A percentile compares a stretch with the other conserved stretches of the same genome.
phyloP scores from a whole-genome alignment of 2,888 invertebrate genomes.

The Eulithis prunata region DNA sequence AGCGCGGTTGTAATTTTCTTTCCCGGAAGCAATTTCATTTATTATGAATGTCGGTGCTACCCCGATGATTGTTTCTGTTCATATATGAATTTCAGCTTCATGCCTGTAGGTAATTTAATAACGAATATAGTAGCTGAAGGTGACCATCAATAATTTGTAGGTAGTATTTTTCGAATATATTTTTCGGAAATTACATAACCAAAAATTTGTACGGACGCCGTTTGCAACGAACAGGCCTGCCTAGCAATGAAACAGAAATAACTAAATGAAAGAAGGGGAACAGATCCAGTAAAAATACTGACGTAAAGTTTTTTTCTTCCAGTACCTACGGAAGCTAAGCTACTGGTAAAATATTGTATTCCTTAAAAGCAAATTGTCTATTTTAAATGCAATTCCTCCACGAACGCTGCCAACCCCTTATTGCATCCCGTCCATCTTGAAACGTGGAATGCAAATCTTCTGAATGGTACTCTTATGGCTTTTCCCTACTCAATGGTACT shows the following conservation, averaged over 20 bases:
- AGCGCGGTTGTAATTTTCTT: slow-evolving; percentile 19
- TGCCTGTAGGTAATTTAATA: slow-evolving; percentile 10
- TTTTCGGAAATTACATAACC: too few relatives aligned
- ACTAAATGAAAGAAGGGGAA: too few relatives aligned
- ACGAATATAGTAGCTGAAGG: not conserved
- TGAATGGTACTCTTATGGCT: slow-evolving; percentile 21
- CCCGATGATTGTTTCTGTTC: slow-evolving; percentile 17
- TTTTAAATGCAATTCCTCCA: slow-evolving; percentile 28
- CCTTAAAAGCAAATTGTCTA: slow-evolving; percentile 17
- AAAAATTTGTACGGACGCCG: too few relatives aligned
- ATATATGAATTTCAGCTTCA: slow-evolving; percentile 14
- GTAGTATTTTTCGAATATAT: not conserved
- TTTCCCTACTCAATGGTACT: slow-evolving; percentile 11
- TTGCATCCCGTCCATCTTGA: slow-evolving; percentile 28
- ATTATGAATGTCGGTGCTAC: slow-evolving; percentile 20
- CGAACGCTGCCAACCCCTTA: slow-evolving; percentile 27
- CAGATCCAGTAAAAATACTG: too few relatives aligned
- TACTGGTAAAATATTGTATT: slow-evolving; percentile 12
- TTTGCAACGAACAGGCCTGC: too few relatives aligned
- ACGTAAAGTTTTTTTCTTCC: too few relatives aligned
- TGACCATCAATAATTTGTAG: not conserved
- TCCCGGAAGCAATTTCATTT: slow-evolving; percentile 21
- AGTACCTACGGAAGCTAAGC: too few relatives aligned
- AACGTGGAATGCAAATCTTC: slow-evolving; percentile 26
- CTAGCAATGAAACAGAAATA: too few relatives aligned